phyloP scores from a whole-genome alignment of 2,797 vertebrate genomes.

The Macropus fuliginosus region DNA sequence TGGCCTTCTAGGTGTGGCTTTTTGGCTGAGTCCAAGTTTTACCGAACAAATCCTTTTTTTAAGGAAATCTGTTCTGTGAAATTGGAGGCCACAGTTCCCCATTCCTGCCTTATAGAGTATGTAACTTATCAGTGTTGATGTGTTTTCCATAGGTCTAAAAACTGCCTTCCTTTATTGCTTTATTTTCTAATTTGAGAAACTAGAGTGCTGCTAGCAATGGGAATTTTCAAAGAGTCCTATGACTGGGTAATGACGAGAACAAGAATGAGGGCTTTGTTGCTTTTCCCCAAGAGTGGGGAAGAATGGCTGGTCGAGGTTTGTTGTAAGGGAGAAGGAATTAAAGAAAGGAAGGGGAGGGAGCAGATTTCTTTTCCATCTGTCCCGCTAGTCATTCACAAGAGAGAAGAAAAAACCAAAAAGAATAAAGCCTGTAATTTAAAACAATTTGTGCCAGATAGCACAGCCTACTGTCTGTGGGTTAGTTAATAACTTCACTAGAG shows the following conservation, averaged over 20 bases:
- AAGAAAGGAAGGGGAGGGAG: background rate
- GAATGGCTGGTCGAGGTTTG: constrained; percentile 22
- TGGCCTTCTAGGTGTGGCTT: too few relatives aligned
- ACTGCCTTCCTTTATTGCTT: background rate
- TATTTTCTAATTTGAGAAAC: constrained; percentile 19
- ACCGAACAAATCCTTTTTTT: too few relatives aligned
- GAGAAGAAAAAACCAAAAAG: constrained; percentile 24
- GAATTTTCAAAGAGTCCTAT: background rate
- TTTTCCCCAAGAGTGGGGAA: constrained; percentile 13
- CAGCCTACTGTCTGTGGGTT: background rate
- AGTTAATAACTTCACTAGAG: background rate
- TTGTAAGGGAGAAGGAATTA: constrained; percentile 17
- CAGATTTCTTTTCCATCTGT: background rate
- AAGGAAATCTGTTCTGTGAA: too few relatives aligned
- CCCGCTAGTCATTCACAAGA: constrained; percentile 18
- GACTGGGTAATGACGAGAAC: background rate
- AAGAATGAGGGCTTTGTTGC: constrained; percentile 8
- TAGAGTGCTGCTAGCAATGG: background rate
- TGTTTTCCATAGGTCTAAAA: background rate
- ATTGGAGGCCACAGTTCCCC: too few relatives aligned
- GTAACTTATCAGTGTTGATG: background rate
- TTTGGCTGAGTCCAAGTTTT: too few relatives aligned
- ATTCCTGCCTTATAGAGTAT: background rate
- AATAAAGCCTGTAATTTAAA: constrained; percentile 48
- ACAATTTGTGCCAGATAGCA: constrained; percentile 44